Evolutionary conservation across 2,797 vertebrate genomes (phyloP), one percentile per base, ranked within the genome.

Genomic region (Ficedula albicollis): DNA sequence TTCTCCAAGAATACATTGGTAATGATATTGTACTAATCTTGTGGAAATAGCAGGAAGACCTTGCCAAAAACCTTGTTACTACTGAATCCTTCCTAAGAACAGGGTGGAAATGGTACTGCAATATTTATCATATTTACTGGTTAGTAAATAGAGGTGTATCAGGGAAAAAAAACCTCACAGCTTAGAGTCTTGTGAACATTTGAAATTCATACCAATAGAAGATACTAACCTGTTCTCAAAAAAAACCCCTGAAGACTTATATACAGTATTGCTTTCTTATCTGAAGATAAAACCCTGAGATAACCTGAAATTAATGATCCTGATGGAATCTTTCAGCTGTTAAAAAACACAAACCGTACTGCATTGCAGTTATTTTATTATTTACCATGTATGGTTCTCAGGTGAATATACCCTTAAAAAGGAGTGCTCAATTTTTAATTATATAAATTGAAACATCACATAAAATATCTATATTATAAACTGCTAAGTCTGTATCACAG

Each of bases 361-460:
- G 97, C 97, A 98, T 58, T 92, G 95, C 96, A 92, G 95, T 83
- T 92, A 46, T 95, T 98, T 97, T 96, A 97, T 95, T 96, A 94
- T 93, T 93, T 84, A 90, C 67, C 15, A 96, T 22, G 34, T 91
- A 97, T 84, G 89, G 90, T 85, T 97, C 93, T 77, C 91, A 96
- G 93, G 54, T 91, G 96, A 97, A 89, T 78, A 97, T 94, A 97
- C 66, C 93, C 90, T 89, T 72, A 54, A 82, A 96, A 96, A 97
- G 58, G 81, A 97, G 73, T 94, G 92, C 95, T 97, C 95, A 95
- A 93, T 96, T 96, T 98, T 97, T 98, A 98, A 98, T 98, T 96
- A 96, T 89, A 97, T 91, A 98, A 98, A 98, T 98, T 97, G 97
- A 97, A 98, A 97, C 41, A 93, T 88, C 92, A 96, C 64, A 94